A percentile compares a stretch with the other conserved stretches of the same genome.
These are phyloP conservation scores for Enteromius radiatus DNA, from an alignment of 2,797 vertebrate species.

Conservation along the genomic window DNA sequence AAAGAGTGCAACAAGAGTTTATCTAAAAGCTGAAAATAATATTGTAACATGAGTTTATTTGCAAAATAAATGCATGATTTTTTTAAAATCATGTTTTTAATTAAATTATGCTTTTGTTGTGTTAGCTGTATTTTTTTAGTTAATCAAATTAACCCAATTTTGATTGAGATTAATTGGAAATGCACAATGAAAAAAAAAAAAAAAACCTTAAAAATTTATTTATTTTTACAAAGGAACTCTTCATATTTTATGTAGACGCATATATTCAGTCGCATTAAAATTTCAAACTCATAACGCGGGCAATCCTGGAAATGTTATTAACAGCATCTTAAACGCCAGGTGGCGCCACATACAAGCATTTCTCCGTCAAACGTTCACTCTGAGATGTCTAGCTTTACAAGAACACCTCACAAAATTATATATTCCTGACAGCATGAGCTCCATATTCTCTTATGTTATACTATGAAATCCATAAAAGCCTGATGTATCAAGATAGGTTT, in stretches of 20 bases:
- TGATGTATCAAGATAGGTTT: not conserved
- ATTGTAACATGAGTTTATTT: not conserved
- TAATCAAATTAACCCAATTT: too few species aligned
- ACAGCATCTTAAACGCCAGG: not conserved
- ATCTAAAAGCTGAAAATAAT: not conserved
- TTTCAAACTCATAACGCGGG: not conserved
- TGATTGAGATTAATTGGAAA: too few species aligned
- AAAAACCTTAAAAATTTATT: too few species aligned
- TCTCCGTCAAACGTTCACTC: too few species aligned
- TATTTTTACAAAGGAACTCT: too few species aligned
- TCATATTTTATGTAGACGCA: not conserved
- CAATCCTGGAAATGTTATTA: not conserved
- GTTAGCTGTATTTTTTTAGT: too few species aligned
- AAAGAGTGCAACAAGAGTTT: not conserved
- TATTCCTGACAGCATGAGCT: not conserved
- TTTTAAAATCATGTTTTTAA: too few species aligned
- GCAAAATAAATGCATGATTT: too few species aligned
- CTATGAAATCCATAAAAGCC: not conserved
- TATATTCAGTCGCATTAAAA: not conserved
- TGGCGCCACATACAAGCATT: constrained; percentile 17
- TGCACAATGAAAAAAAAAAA: too few species aligned
- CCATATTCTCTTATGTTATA: not conserved
- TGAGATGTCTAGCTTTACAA: not conserved
- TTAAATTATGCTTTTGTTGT: too few species aligned
- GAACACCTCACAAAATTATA: not conserved